Conservation (phyloP, 30 jellyfish, hydroid and myxozoan genomes). For the Cassiopea xamachana region DNA sequence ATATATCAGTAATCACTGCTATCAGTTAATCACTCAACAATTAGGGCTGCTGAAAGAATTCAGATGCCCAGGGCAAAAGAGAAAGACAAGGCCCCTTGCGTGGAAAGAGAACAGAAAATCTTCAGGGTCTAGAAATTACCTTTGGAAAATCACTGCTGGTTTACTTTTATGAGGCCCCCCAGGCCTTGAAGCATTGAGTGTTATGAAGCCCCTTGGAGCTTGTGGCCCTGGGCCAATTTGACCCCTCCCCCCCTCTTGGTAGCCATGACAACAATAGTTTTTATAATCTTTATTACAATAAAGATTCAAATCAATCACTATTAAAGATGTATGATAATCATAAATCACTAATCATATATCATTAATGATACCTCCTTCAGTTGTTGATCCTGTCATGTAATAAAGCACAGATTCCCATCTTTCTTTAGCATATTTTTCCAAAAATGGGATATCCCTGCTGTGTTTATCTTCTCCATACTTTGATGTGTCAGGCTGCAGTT, state of each 20-base stretch:
- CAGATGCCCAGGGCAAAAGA: no score
- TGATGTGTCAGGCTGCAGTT: slow-evolving; percentile 83
- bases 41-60: background rate
- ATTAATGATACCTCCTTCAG: slow-evolving; percentile 63
- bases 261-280: background rate
- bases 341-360: background rate
- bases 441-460: slow-evolving; percentile 90
- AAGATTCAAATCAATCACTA: background rate
- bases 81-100: no score
- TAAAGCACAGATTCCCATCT: slow-evolving; percentile 97
- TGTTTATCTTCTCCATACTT: slow-evolving; percentile 96
- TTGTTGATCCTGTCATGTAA: slow-evolving; percentile 96
- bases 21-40: background rate
- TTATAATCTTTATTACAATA: background rate
- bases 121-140: no score
- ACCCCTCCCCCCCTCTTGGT: no score
- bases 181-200: no score
- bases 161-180: no score
- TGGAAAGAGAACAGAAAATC: no score
- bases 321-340: background rate
- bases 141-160: no score
- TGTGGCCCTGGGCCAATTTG: no score
- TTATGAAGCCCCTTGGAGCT: no score
- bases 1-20: background rate
- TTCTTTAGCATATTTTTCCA: slow-evolving; percentile 94